Base-by-base conservation (phyloP, 2,888 invertebrate genomes). In the Philaethria dido region DNA sequence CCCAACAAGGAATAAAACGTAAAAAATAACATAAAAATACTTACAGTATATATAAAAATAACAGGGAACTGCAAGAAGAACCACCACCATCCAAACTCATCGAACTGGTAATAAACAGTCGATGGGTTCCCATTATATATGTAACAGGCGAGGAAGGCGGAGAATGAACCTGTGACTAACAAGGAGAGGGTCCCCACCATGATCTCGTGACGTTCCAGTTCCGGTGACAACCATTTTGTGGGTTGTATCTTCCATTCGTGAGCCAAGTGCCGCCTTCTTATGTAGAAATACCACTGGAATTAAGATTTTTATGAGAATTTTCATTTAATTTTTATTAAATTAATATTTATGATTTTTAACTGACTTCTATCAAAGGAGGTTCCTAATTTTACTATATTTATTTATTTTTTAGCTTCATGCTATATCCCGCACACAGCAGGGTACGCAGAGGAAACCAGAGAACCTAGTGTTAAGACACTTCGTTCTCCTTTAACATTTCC, bases 241-340 rank as follows among this genome's bases (percentile, higher is more conserved):
- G 96, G 96, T 78, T 96, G 96, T 72, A 95, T 94, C 85, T 96
- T 96, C 96, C 96, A 96, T 73, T 95, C 94, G 61, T 94, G 88
- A 0, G 96, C 91, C 8, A 84, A 77, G 75, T 95, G 94, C 0
- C 94, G 86, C 78, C 93, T 93, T 1, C 93, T 89, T 20, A 95
- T 89, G 83, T 96, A 96, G 84, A 94, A 96, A 79, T 95, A 95
- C 95, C 95, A 96, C 95, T 96, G 90, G 3, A 85, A 60, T 2
- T 1, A 25, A 50, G 14, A 13, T 14, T 14, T 36, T 36, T 36
- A 8, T 9, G 1, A 8, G 33, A 36, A 9, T 36, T 8, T 8
- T 29, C 6, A 4, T 29, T 29, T 29, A 4, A 29, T 29, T n/a
- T 4, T 29, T 29, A 29, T 29, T 29, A 29, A 29, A 29, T 29